These are phyloP conservation scores for Halichondria panicea DNA, from an alignment of 37 sponge, comb jelly and placozoan genomes.

Conservation along the genomic window DNA sequence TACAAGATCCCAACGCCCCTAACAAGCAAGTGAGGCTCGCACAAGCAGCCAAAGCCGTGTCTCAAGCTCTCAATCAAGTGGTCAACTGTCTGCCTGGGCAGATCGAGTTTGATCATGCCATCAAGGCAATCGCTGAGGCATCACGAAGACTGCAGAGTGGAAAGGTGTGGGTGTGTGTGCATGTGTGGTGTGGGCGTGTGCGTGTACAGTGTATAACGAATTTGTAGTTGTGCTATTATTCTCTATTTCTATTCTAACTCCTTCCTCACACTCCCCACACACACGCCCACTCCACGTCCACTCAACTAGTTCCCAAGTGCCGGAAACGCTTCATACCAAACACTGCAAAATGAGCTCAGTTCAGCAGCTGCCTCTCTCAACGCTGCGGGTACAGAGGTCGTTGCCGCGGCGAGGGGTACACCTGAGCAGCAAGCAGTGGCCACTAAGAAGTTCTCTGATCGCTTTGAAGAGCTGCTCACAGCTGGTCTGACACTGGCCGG, in stretches of 20 bases:
- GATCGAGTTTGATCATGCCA: constrained; percentile 96
- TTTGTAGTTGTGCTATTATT: neutral
- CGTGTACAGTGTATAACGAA: neutral
- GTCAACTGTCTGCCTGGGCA: constrained; percentile 97
- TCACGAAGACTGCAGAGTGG: constrained; percentile 69
- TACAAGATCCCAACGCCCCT: constrained; percentile 73
- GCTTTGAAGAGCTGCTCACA: constrained; percentile 73
- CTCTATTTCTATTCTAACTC: neutral
- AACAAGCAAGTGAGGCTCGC: constrained; percentile 84
- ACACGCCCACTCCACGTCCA: neutral
- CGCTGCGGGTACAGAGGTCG: constrained; percentile 78
- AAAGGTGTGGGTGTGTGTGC: constrained; percentile 17
- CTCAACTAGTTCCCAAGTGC: constrained; percentile 59
- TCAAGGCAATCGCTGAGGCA: constrained; percentile 92
- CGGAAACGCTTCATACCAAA: constrained; percentile 69
- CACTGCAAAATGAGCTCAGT: constrained; percentile 80
- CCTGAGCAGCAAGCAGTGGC: constrained; percentile 86
- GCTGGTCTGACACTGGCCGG: constrained; percentile 86
- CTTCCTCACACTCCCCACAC: neutral
- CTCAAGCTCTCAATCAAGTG: constrained; percentile 90
- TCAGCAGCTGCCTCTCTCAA: constrained; percentile 89
- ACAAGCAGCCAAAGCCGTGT: constrained; percentile 95
- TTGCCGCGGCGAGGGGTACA: constrained; percentile 79
- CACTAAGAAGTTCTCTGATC: constrained; percentile 69
- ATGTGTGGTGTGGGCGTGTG: constrained; percentile 14